phyloP scores from a whole-genome alignment of 2,797 vertebrate genomes.

The Falco rusticolus region DNA sequence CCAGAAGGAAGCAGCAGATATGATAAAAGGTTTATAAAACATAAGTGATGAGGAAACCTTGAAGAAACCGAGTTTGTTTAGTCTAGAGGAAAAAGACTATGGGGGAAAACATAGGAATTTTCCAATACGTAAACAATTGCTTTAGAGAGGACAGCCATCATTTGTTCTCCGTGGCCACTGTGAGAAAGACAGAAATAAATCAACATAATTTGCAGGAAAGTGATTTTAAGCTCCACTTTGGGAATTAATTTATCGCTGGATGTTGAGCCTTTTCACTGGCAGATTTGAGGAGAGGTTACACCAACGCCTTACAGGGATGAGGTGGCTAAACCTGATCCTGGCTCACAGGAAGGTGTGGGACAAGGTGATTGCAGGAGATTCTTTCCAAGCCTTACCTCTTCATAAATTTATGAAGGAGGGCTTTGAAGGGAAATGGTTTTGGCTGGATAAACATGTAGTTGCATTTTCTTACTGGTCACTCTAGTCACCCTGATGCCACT shows the following conservation, averaged over 20 bases:
- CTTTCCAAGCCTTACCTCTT: not conserved
- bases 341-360: not conserved
- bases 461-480: not conserved
- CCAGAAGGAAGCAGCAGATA: constrained; percentile 40
- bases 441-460: not conserved
- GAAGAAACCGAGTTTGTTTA: constrained; percentile 67
- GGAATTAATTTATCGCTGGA: not conserved
- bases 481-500: not conserved
- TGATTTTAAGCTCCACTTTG: not conserved
- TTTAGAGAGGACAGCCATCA: not conserved
- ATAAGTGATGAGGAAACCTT: constrained; percentile 56
- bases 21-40: constrained; percentile 56
- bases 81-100: constrained; percentile 51
- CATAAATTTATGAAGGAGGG: not conserved
- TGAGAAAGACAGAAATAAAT: constrained; percentile 28
- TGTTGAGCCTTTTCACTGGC: not conserved
- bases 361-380: not conserved
- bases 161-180: constrained; percentile 7
- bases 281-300: not conserved
- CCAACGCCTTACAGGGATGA: not conserved
- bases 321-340: not conserved
- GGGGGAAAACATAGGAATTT: not conserved
- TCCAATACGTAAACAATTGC: constrained; percentile 36
- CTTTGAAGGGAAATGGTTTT: not conserved
- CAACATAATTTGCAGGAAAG: not conserved